Conservation (phyloP, 2,888 invertebrate genomes). For the Dicyrtomina minuta region DNA sequence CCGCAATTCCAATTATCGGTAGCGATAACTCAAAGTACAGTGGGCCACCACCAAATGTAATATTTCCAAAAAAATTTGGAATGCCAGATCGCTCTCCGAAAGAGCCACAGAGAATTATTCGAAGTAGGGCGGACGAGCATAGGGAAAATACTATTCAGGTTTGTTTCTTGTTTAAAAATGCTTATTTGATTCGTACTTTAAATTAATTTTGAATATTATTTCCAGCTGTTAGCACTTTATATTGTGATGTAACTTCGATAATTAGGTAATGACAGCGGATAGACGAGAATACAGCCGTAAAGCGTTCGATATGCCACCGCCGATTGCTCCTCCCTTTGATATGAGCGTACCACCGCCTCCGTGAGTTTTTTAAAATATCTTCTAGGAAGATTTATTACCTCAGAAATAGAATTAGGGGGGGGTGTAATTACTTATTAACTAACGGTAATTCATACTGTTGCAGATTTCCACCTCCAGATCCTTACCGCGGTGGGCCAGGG, state of each 20-base stretch:
- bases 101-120: conserved; percentile 37
- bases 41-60: conserved; percentile 33
- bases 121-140: conserved; percentile 54
- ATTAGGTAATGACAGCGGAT: conserved; percentile 86
- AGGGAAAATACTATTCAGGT: conserved; percentile 85
- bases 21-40: conserved; percentile 23
- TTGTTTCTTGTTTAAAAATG: conserved; percentile 42
- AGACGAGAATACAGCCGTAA: conserved; percentile 79
- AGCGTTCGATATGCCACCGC: conserved; percentile 52
- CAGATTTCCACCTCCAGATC: conserved; percentile 46
- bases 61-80: conserved; percentile 46
- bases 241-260: not conserved
- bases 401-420: no score
- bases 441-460: not conserved
- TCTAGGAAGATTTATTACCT: not conserved
- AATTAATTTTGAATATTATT: not conserved
- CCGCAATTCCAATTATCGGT: conserved; percentile 24
- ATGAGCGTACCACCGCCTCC: conserved; percentile 59
- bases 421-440: not conserved
- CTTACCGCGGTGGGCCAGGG: conserved; percentile 39
- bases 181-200: no score
- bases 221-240: not conserved
- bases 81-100: conserved; percentile 37
- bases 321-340: conserved; percentile 63
- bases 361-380: conserved; percentile 36